phyloP scores from a whole-genome alignment of 2,888 invertebrate species.

The Sepioteuthis lessoniana region DNA sequence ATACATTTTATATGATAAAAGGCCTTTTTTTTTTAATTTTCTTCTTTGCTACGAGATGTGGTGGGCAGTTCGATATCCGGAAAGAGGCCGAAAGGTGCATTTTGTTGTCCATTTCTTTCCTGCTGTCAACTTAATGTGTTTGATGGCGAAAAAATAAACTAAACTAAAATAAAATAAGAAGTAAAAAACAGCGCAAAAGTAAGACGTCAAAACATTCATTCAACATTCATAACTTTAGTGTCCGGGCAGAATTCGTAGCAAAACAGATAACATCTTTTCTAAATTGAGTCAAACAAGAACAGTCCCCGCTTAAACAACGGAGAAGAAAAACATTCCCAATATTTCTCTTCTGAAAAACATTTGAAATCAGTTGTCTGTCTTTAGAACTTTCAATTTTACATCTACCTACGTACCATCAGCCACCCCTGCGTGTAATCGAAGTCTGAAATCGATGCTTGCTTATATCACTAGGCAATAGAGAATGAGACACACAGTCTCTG shows the following conservation, averaged over 20 bases:
- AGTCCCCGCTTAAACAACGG: background rate
- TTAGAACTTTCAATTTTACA: background rate
- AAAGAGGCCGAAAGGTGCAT: background rate
- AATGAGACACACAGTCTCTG: too few species aligned
- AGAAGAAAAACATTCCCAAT: background rate
- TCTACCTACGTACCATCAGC: too few species aligned
- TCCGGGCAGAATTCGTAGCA: background rate
- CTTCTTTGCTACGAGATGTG: background rate
- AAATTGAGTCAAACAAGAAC: background rate
- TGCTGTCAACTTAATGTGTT: conserved; percentile 19
- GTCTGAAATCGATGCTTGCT: background rate
- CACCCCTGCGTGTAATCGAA: background rate
- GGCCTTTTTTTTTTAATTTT: background rate
- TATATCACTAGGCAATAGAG: background rate
- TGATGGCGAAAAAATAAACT: background rate
- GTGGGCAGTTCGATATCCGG: background rate
- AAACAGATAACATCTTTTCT: background rate
- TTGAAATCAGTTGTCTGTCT: background rate
- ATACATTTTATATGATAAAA: background rate
- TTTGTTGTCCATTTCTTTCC: background rate
- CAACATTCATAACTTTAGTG: conserved; percentile 20
- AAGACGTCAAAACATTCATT: background rate
- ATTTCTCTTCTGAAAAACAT: background rate
- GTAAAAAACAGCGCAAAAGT: too few species aligned
- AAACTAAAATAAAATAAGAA: too few species aligned